Percentiles rank a stretch among this genome's conserved stretches.
Conservation (phyloP, 1,140 invertebrate genomes). For the Lordiphosa stackelbergi region DNA sequence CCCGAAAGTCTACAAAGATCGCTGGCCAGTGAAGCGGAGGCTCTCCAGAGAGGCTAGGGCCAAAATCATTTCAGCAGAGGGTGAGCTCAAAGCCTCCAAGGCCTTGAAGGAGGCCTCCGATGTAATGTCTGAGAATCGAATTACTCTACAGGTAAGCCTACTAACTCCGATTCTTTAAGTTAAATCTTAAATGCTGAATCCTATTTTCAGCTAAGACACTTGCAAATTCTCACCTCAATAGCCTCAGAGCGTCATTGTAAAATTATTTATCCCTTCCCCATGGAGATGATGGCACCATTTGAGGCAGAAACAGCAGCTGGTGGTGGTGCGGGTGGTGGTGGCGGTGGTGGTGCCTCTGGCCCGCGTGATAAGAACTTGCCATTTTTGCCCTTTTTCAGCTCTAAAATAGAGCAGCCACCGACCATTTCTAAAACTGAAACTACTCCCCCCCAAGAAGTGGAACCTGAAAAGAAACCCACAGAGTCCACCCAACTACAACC, state of each 20-base stretch:
- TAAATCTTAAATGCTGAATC: neutral
- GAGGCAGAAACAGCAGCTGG: slow-evolving; percentile 2
- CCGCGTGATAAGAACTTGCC: neutral
- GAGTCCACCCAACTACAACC: too few species aligned
- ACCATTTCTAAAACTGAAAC: too few species aligned
- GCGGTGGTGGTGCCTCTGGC: neutral
- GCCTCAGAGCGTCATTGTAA: slow-evolving; percentile 97
- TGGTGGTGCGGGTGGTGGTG: slow-evolving; percentile 1
- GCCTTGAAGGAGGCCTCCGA: slow-evolving; percentile 94
- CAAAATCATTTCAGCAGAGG: slow-evolving; percentile 89
- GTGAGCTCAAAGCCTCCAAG: slow-evolving; percentile 92
- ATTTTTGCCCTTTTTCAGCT: slow-evolving; percentile 8
- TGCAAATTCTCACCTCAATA: slow-evolving; percentile 93
- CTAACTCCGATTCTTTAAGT: fast-evolving
- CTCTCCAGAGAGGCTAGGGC: slow-evolving; percentile 82
- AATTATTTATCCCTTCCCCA: slow-evolving; percentile 96
- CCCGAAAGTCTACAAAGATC: slow-evolving; percentile 88
- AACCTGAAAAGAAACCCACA: too few species aligned
- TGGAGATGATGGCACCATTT: slow-evolving; percentile 80
- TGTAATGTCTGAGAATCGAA: slow-evolving; percentile 91
- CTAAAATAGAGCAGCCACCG: neutral
- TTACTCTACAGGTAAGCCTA: slow-evolving; percentile 86
- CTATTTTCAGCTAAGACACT: slow-evolving; percentile 50
- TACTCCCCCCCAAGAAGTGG: too few species aligned
- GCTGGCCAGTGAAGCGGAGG: slow-evolving; percentile 92